Evolutionary conservation across 1,140 invertebrate species (phyloP), one percentile per base, ranked within the genome.

Genomic region (Kradibia gibbosae): DNA sequence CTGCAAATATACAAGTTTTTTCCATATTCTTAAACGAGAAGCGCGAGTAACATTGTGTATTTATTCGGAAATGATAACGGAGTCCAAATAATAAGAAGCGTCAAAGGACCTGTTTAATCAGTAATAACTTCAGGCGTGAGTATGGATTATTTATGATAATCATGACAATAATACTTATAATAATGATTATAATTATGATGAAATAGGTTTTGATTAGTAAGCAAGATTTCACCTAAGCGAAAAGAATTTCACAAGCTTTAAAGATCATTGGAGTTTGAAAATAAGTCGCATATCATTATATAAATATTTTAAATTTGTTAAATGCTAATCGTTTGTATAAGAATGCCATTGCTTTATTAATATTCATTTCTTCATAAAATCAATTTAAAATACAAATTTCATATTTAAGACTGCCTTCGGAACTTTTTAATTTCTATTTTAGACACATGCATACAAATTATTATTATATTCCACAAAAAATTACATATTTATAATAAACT

Each of bases 31-130:
- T 4, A 36, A 36, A 13, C 5, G 62, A 36, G 62, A 36, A 11
- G 11, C 25, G 28, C 25, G 10, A 65, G 62, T 34, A 17, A 36
- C 31, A 65, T 65, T 36, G 1, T 17, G 3, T 65, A 36, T 20
- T 65, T 20, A 34, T 65, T 36, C 34, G 3, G 31, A 36, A 65
- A 65, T 20, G 62, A 65, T 65, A 34, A 65, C 62, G 31, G 62
- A 36, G 62, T 65, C 62, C 20, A 65, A 65, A 65, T 65, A 65
- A 17, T 11, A 36, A 65, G 62, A 65, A 17, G 31, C 62, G 34
- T 20, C 62, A 15, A 67, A 39, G 17, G 34, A 39, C n/a, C 20
- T 39, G 22, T 39, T 39, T 22, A 22, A 39, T 17, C 62, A n/a
- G 1, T 67, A 39, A 17, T 39, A 2, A 67, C 20, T 67, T 36